Base-by-base conservation (phyloP, 2,113 vertebrate species). In the Suncus etruscus region DNA sequence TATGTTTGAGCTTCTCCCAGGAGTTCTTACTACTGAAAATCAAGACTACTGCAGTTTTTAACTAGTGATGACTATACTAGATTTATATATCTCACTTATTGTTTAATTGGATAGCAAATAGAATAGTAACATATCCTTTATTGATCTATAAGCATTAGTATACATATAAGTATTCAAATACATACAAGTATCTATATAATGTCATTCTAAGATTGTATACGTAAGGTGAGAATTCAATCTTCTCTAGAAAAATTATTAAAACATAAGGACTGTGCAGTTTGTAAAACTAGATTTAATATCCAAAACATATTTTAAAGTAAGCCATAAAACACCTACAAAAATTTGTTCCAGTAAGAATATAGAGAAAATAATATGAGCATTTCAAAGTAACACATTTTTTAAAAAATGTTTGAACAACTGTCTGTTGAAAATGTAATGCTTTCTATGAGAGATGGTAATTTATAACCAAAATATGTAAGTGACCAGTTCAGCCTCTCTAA, bases 401-500 rank as follows among this genome's bases (percentile, higher is more conserved):
- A 31, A 83, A 74, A 80, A 72, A 47, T 85, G 24, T 47, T 75
- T 75, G 11, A 95, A 31, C 78, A 94, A 94, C 47, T 83, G 48
- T 88, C 90, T 94, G 83, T 83, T 91, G 69, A 96, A 96, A 94
- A 69, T 95, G 22, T 90, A 96, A 92, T 96, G 94, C 94, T 91
- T 80, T 48, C 79, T 27, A 73, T 31, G 81, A 92, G 48, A 95
- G 90, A 91, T 66, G 74, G 87, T 74, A 94, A 95, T 95, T 87
- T 96, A 96, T 89, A 96, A 87, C 91, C 82, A 48, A 92, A 96
- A 91, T 61, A 65, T 91, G 85, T 96, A 94, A 96, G 54, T 95
- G 88, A 90, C 86, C 47, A 22, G 74, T 93, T 68, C 79, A 88
- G 82, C 31, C 72, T 86, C 61, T 72, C 85, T 16, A 91, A 65